phyloP scores from a whole-genome alignment of 2,888 invertebrate species.

The Conops quadrifasciatus region DNA sequence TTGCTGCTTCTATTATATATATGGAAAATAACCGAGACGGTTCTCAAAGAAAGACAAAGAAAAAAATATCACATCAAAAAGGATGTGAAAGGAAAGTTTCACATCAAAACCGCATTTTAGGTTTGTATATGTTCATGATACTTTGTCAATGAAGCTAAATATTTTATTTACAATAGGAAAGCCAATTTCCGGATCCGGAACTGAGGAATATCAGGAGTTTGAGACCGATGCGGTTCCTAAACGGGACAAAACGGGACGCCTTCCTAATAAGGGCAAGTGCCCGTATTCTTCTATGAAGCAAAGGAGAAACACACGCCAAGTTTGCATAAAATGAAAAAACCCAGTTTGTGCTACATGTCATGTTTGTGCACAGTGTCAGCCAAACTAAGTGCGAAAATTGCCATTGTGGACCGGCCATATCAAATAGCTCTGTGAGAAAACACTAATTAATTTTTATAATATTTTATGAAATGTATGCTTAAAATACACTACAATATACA shows the following conservation, averaged over 20 bases:
- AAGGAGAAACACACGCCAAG: not conserved
- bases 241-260: not conserved
- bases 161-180: constrained; percentile 10
- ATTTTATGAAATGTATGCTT: not conserved
- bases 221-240: constrained; percentile 9
- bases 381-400: not conserved
- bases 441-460: too few species aligned
- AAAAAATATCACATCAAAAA: not conserved
- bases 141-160: too few species aligned
- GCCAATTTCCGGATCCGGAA: constrained; percentile 6
- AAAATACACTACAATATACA: not conserved
- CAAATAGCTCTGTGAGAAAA: not conserved
- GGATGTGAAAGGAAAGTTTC: not conserved
- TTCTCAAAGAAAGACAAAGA: not conserved
- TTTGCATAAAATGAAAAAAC: not conserved
- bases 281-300: not conserved
- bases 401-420: not conserved
- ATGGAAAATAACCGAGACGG: not conserved
- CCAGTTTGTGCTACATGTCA: constrained; percentile 2
- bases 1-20: constrained; percentile 5
- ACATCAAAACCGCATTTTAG: not conserved
- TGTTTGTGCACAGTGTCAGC: not conserved
- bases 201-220: constrained; percentile 2
- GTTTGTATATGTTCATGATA: not conserved
- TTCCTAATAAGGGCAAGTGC: constrained; percentile 1